phyloP scores from a whole-genome alignment of 1,140 invertebrate species.

The Calosoma granatense region DNA sequence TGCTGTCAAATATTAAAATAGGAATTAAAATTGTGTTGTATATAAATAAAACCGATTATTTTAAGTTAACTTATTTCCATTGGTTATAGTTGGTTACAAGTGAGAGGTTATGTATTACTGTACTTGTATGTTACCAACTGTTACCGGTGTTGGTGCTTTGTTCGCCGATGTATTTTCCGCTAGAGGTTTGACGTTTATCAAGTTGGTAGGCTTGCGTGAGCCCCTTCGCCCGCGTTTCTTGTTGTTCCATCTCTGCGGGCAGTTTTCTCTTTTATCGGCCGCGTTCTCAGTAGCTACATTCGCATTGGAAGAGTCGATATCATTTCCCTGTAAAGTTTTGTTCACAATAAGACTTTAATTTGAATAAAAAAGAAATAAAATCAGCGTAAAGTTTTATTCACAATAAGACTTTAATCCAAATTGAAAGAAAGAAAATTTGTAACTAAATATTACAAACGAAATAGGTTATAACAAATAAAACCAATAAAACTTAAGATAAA shows the following conservation, averaged over 20 bases:
- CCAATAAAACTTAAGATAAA: too few relatives aligned
- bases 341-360: background rate
- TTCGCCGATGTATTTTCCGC: constrained; percentile 3
- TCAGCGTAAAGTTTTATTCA: too few relatives aligned
- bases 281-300: background rate
- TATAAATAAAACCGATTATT: too few relatives aligned
- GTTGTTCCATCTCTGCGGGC: background rate
- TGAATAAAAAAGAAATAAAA: background rate
- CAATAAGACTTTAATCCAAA: too few relatives aligned
- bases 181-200: background rate
- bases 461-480: too few relatives aligned
- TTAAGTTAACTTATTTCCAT: too few relatives aligned
- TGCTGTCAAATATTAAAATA: too few relatives aligned
- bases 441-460: too few relatives aligned
- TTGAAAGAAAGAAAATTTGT: too few relatives aligned
- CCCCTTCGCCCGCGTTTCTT: background rate
- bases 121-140: constrained; percentile 13
- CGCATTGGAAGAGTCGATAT: background rate
- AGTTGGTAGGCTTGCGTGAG: background rate
- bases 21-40: too few relatives aligned
- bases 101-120: too few relatives aligned
- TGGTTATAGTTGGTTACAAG: too few relatives aligned
- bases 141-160: background rate
- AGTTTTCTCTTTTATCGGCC: background rate
- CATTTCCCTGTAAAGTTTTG: background rate